phyloP scores from a whole-genome alignment of 1,140 invertebrate genomes.

The Drosophila grimshawi region DNA sequence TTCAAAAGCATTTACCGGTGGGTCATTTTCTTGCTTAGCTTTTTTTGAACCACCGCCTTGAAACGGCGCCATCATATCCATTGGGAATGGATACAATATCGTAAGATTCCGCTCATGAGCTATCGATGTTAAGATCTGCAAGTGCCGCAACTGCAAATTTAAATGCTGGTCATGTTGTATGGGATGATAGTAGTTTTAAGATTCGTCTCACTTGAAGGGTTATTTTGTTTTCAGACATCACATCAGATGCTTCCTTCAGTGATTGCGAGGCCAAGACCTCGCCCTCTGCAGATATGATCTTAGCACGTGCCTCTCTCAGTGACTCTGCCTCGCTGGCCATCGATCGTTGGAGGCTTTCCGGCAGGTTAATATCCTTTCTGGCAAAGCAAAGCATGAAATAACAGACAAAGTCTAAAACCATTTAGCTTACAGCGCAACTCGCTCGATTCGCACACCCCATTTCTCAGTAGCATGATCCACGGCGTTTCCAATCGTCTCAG shows the following conservation, averaged over 20 bases:
- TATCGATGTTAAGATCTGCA: slow-evolving; percentile 95
- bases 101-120: slow-evolving; percentile 98
- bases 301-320: slow-evolving; percentile 88
- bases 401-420: neutral
- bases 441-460: slow-evolving; percentile 97
- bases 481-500: slow-evolving; percentile 45
- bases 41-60: neutral
- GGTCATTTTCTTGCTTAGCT: neutral
- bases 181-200: neutral
- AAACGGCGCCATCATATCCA: slow-evolving; percentile 87
- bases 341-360: slow-evolving; percentile 91
- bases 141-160: slow-evolving; percentile 61
- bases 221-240: slow-evolving; percentile 94
- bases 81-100: slow-evolving; percentile 97
- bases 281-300: slow-evolving; percentile 93
- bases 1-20: neutral
- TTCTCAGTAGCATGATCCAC: slow-evolving; percentile 84
- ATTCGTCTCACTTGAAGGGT: slow-evolving; percentile 68
- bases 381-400: slow-evolving; percentile 41
- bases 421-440: slow-evolving; percentile 94
- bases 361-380: slow-evolving; percentile 95
- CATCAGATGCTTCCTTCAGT: slow-evolving; percentile 95
- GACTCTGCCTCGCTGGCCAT: slow-evolving; percentile 95
- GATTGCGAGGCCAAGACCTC: slow-evolving; percentile 95
- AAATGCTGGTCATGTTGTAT: neutral